phyloP scores from a whole-genome alignment of 2,797 vertebrate genomes.

The Sebastes jordani region DNA sequence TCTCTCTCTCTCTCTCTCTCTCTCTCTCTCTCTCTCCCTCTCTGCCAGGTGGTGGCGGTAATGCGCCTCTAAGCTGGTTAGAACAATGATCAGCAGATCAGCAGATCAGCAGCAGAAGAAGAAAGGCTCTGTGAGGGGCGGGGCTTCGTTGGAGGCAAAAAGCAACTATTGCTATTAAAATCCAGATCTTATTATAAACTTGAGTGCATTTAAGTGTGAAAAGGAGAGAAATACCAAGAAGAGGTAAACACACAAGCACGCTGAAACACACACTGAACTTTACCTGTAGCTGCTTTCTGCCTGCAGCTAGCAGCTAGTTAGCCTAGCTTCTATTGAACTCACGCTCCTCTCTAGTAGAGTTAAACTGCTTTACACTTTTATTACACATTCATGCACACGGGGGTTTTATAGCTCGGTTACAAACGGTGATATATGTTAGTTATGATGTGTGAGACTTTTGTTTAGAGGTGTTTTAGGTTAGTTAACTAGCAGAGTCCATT shows the following conservation, averaged over 20 bases:
- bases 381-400: accelerated
- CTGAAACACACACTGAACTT: background rate
- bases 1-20: no score
- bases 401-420: accelerated
- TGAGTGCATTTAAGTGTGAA: background rate
- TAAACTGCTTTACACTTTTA: background rate
- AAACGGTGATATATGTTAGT: background rate
- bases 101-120: constrained; percentile 1
- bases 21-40: no score
- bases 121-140: constrained; percentile 69
- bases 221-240: constrained; percentile 10
- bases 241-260: constrained; percentile 52
- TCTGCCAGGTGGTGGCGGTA: no score
- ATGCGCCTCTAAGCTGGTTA: no score
- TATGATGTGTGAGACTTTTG: background rate
- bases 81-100: background rate
- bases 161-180: constrained; percentile 17
- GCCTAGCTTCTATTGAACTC: constrained; percentile 26
- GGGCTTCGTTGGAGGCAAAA: constrained; percentile 67
- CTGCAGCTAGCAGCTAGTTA: constrained; percentile 50
- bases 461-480: background rate
- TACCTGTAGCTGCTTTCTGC: background rate
- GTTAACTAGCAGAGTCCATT: constrained; percentile 18
- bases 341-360: background rate
- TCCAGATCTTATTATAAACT: background rate